Percentiles rank a stretch among this genome's conserved stretches.
phyloP scores from a whole-genome alignment of 2,113 vertebrate species.

The Illadopsis cleaveri region DNA sequence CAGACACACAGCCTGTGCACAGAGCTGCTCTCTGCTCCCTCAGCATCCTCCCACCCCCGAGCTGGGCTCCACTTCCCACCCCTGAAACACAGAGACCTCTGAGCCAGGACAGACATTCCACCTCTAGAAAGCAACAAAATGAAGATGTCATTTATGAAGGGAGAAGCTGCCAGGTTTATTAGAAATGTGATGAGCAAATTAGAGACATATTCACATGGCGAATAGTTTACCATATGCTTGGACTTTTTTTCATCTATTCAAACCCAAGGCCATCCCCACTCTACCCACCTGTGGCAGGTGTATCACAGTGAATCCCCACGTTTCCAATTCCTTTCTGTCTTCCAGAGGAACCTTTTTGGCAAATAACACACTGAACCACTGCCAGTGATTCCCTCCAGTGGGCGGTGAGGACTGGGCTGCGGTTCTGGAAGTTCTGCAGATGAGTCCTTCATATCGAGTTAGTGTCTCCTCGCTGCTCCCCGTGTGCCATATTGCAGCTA shows the following conservation, averaged over 20 bases:
- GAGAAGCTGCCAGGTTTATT: conserved; percentile 7
- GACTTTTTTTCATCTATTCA: neutral
- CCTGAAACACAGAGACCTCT: neutral
- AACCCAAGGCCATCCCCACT: neutral
- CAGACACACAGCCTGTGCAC: neutral
- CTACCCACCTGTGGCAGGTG: neutral
- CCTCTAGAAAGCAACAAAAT: neutral
- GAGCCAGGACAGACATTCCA: neutral
- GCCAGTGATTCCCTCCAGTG: neutral
- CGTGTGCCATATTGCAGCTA: neutral
- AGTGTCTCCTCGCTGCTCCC: neutral
- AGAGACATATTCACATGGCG: neutral
- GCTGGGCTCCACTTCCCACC: neutral
- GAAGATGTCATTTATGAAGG: conserved; percentile 15
- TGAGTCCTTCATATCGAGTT: conserved; percentile 10
- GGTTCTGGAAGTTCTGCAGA: neutral
- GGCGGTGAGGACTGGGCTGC: neutral
- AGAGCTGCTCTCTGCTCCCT: neutral
- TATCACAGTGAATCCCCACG: neutral
- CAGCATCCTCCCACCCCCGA: neutral
- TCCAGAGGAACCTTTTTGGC: conserved; percentile 21
- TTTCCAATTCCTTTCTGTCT: neutral
- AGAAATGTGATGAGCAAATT: neutral
- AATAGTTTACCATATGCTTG: neutral
- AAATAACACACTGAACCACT: neutral